Evolutionary conservation across 1,140 invertebrate species (phyloP).

Genomic region (Drosophila saltans): DNA sequence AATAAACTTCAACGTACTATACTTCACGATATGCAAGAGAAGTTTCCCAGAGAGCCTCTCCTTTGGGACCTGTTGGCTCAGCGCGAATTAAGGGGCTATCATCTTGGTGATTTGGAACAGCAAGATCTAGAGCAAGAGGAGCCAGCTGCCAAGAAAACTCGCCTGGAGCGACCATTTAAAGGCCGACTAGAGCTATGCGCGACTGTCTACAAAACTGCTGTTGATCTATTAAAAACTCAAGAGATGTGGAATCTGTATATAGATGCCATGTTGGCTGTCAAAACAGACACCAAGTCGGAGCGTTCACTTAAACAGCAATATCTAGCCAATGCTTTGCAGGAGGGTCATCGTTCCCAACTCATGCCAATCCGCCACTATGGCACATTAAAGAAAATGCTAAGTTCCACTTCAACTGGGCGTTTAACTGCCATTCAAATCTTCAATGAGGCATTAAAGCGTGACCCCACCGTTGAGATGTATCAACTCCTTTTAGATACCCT

Average conservation of each 20-base stretch:
- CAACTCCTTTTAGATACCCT: conserved; percentile 61
- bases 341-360: conserved; percentile 62
- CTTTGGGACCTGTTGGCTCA: conserved; percentile 75
- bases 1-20: conserved; percentile 60
- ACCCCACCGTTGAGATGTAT: conserved; percentile 58
- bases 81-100: conserved; percentile 67
- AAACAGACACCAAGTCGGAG: conserved; percentile 55
- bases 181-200: conserved; percentile 66
- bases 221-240: conserved; percentile 57
- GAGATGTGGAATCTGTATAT: conserved; percentile 65
- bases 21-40: conserved; percentile 67
- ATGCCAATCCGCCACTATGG: conserved; percentile 69
- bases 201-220: conserved; percentile 68
- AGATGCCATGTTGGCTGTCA: conserved; percentile 69
- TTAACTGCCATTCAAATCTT: conserved; percentile 54
- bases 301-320: conserved; percentile 51
- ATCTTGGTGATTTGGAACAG: conserved; percentile 60
- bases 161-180: conserved; percentile 47
- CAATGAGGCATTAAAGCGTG: conserved; percentile 54
- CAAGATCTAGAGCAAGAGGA: conserved; percentile 31
- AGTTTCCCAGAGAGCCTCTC: conserved; percentile 59
- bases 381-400: conserved; percentile 56
- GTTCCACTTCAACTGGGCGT: conserved; percentile 42
- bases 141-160: conserved; percentile 43
- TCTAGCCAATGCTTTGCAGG: conserved; percentile 64